Base-by-base conservation (phyloP, 2,113 vertebrate species). In the Apistogramma diplotaenia region DNA sequence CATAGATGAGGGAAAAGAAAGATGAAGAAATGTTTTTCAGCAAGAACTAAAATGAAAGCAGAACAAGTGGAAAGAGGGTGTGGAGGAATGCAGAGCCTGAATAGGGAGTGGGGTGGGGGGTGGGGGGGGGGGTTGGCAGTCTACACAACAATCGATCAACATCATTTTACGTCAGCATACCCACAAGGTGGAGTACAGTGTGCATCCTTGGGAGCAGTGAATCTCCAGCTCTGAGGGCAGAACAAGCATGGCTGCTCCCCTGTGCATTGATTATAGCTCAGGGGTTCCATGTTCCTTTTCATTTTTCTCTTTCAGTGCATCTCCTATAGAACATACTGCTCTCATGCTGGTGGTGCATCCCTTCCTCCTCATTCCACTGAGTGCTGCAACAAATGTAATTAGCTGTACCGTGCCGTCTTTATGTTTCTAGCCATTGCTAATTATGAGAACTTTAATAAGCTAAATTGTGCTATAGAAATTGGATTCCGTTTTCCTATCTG, bases 141-240 rank as follows among this genome's bases (percentile, higher is more conserved):
- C 58, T 61, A 35, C 82, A 16, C 56, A 37, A 8, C 10, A 15
- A 88, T 89, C 80, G 85, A 84, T 87, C 87, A 74, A 62, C 85
- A 89, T 87, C 89, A 81, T 81, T 85, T 87, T 71, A 60, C 57
- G 85, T 84, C 81, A 40, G 55, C 29, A 54, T 53, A 29, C 51
- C 77, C 70, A 85, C 78, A 77, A 59, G 67, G 82, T 37, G 1
- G 70, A 61, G 78, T 75, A 60, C 78, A 77, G 83, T 70, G 8
- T 7, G 33, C 8, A 8, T 86, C 86, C 76, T 51, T 27, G 2
- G 72, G 55, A 51, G 76, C 83, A 49, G 16, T 21, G 76, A 71
- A 76, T 51, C 57, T 67, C 53, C 23, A 31, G 79, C 82, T 83
- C 57, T 2, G 70, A 81, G 77, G 78, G 70, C 81, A 78, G 29